Conservation (phyloP, 2,113 vertebrate species). For the Prunella himalayana region DNA sequence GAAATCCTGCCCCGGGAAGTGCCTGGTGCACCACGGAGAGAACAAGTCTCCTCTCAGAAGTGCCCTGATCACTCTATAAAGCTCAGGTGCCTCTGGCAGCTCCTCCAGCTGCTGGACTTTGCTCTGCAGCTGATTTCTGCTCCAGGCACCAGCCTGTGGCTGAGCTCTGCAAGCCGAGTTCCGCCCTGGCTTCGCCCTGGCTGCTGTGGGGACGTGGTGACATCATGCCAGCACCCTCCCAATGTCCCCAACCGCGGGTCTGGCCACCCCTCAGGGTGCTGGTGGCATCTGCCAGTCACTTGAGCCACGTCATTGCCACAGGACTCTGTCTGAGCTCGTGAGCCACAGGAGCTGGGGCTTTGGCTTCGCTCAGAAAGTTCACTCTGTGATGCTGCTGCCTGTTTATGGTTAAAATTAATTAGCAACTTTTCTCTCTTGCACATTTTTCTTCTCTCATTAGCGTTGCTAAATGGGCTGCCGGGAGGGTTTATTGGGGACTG, state of each 20-base stretch:
- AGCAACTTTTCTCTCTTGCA: not conserved
- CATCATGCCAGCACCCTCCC: not conserved
- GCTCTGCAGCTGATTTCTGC: not conserved
- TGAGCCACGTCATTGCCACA: fast-evolving
- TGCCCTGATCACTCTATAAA: fast-evolving
- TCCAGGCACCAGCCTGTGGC: not conserved
- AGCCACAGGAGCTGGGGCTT: not conserved
- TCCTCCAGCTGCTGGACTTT: not conserved
- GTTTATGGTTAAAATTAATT: not conserved
- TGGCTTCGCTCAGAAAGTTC: not conserved
- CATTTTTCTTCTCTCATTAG: not conserved
- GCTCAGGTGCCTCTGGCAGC: not conserved
- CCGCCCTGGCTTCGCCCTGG: not conserved
- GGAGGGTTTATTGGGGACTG: not conserved
- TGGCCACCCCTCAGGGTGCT: fast-evolving
- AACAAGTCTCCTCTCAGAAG: fast-evolving
- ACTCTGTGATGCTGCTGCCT: not conserved
- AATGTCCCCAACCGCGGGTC: fast-evolving
- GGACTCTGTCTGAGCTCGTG: not conserved
- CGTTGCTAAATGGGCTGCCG: not conserved
- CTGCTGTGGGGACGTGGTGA: fast-evolving
- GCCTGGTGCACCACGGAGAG: fast-evolving
- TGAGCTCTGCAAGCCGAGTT: not conserved
- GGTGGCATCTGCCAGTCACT: not conserved
- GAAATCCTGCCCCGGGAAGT: not conserved